Percentiles rank a stretch among this genome's conserved stretches.
These are phyloP conservation scores for Stichodactyla mertensii DNA, from an alignment of 64 coral and sea anemone genomes.

Conservation along the genomic window DNA sequence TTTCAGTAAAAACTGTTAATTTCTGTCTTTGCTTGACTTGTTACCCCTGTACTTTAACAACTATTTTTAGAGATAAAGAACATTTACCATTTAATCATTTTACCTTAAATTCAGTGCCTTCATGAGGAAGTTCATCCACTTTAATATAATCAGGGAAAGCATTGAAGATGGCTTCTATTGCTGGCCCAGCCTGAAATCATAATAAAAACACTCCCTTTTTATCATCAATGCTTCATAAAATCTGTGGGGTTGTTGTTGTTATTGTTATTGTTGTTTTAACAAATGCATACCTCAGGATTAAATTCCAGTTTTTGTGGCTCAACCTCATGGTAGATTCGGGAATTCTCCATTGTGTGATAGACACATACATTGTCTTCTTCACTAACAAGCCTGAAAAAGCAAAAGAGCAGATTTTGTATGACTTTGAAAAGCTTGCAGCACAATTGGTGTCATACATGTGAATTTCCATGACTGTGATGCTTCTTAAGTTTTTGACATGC, in stretches of 20 bases:
- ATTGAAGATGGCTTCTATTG: slow-evolving; percentile 72
- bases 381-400: slow-evolving; percentile 52
- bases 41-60: background rate
- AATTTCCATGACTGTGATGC: no score
- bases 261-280: background rate
- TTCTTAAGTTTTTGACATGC: no score
- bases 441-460: no score
- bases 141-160: slow-evolving; percentile 66
- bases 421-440: no score
- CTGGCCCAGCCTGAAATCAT: slow-evolving; percentile 62
- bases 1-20: no score
- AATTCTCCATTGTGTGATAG: slow-evolving; percentile 87
- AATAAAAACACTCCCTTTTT: background rate
- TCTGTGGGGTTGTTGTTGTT: no score
- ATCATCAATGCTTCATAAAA: no score
- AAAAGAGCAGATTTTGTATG: no score
- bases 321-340: slow-evolving; percentile 76
- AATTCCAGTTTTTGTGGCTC: slow-evolving; percentile 76
- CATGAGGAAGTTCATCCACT: slow-evolving; percentile 85
- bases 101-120: slow-evolving; percentile 76
- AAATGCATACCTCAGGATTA: slow-evolving; percentile 63
- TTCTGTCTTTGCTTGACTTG: no score
- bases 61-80: no score
- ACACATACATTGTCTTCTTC: slow-evolving; percentile 68
- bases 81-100: background rate